Base-by-base conservation (phyloP, 2,797 vertebrate species). In the Eutrigla gurnardus region DNA sequence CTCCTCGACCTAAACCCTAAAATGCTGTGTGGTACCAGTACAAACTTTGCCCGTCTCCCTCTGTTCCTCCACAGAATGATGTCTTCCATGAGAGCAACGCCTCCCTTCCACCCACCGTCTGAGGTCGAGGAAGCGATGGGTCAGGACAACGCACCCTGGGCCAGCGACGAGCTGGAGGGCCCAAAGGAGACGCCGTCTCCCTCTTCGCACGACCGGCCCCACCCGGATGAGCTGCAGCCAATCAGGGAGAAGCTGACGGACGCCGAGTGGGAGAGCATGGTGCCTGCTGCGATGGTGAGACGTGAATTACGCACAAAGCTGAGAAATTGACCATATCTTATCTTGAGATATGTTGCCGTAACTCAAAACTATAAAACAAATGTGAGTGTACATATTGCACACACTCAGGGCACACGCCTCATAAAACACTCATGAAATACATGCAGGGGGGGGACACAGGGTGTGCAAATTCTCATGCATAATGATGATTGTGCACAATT, bases 41-140 rank as follows among this genome's bases (percentile, higher is more conserved):
- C 3, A 61, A 25, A 39, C 39, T 9, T 8, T 43, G 4, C 12
- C 11, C 15, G 3, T 33, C n/a, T 8, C 15, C 3, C 46, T 59
- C 72, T 78, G 67, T 81, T 85, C 32, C 76, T 78, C 82, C 17
- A 42, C 89, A 98, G 97, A 96, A 97, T 96, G 96, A 98, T 98
- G 97, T 98, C 97, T 96, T 98, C 96, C 95, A 96, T 97, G 94
- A 95, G 94, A 94, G 93, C 95, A 90, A 95, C 96, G 88, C 97
- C 96, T 96, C 96, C 96, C 81, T 97, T 96, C 91, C 95, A 95
- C 78, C 93, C 94, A 82, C 90, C 89, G 67, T 87, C 95, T 68
- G 97, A 97, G 94, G 96, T 96, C 81, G 96, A 96, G 91, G 96
- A 96, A 88, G 90, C 89, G 61, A 94, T 95, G 76, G 96, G 93